Conservation (phyloP, 2,113 vertebrate genomes). For the Silurus meridionalis region DNA sequence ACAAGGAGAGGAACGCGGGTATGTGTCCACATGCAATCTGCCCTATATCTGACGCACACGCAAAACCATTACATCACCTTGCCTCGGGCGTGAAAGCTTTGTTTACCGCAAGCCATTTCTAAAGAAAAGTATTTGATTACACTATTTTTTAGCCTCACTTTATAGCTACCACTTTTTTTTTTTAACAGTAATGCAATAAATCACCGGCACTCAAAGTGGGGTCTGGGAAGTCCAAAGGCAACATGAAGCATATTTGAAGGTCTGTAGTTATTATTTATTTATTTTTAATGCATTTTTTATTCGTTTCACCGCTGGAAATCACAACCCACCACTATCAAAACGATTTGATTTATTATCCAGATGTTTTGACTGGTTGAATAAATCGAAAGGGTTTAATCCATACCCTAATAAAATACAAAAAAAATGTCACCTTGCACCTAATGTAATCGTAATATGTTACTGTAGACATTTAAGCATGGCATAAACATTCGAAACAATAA, state of each 20-base stretch:
- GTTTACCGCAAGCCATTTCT: conserved; percentile 26
- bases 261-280: not conserved
- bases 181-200: not conserved
- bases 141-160: not conserved
- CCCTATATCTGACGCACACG: conserved; percentile 56
- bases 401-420: not conserved
- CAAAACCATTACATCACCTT: not conserved
- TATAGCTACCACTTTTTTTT: not conserved
- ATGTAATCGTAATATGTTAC: too few species aligned
- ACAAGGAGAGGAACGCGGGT: conserved; percentile 48
- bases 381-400: not conserved
- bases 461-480: too few species aligned
- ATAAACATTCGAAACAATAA: not conserved
- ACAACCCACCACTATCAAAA: not conserved
- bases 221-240: not conserved
- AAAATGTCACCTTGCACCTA: not conserved
- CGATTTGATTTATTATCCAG: not conserved
- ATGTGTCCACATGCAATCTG: conserved; percentile 68
- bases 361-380: too few species aligned
- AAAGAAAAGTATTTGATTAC: not conserved
- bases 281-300: not conserved
- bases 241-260: not conserved
- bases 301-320: not conserved
- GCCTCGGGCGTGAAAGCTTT: not conserved
- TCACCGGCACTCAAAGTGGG: not conserved